Percentiles rank a stretch among this genome's conserved stretches.
Evolutionary conservation across 2,113 vertebrate genomes (phyloP).

Genomic region (Sakesphorus luctuosus): DNA sequence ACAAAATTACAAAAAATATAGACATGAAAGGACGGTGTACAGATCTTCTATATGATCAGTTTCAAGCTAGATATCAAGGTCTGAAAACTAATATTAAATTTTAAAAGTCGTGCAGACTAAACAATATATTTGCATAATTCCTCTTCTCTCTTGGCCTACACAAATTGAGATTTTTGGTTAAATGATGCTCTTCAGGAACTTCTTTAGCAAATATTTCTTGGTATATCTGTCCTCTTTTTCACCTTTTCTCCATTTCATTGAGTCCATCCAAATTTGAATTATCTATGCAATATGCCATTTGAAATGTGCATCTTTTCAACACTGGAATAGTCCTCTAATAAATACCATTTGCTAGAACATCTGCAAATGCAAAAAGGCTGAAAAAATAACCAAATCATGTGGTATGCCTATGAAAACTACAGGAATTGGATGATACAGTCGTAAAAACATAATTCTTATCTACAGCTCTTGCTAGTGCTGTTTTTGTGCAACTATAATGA

Average conservation of each 20-base stretch:
- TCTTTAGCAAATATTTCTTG: neutral
- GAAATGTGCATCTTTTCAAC: conserved; percentile 7
- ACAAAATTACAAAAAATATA: neutral
- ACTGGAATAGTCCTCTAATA: conserved; percentile 23
- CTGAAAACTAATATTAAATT: neutral
- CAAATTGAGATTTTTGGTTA: neutral
- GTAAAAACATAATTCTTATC: neutral
- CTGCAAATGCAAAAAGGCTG: conserved; percentile 18
- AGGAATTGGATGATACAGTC: neutral
- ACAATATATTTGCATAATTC: neutral
- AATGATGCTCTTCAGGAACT: neutral
- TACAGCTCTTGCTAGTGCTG: neutral
- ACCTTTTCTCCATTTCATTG: neutral
- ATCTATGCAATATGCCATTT: neutral
- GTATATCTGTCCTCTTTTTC: neutral
- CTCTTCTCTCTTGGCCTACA: neutral
- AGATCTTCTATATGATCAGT: neutral
- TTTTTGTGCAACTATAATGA: neutral
- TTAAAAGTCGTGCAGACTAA: neutral
- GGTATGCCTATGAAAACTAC: neutral
- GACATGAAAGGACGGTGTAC: neutral
- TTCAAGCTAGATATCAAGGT: neutral
- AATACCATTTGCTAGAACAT: conserved; percentile 32
- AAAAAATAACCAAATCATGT: conserved; percentile 28
- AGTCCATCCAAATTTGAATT: neutral